A percentile compares a stretch with the other conserved stretches of the same genome.
These are phyloP conservation scores for Bothrops jararaca DNA, from an alignment of 2,113 vertebrate genomes.

Conservation along the genomic window DNA sequence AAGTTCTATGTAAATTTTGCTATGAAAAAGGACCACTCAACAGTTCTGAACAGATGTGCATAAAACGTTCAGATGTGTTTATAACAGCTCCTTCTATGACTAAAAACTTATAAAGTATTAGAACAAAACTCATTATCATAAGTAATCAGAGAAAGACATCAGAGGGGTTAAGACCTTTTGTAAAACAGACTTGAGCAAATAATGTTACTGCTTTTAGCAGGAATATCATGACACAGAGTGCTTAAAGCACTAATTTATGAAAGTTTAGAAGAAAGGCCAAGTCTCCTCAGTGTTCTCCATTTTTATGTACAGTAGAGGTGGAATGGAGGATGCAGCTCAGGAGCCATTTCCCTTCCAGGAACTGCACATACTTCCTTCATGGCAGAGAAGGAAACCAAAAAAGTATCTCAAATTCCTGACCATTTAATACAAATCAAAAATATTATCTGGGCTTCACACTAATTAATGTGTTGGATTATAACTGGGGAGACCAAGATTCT, in stretches of 20 bases:
- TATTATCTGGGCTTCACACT: background rate
- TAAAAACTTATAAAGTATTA: background rate
- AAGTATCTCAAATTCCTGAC: background rate
- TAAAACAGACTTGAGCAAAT: background rate
- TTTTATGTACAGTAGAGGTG: background rate
- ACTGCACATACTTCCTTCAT: background rate
- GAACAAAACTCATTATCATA: background rate
- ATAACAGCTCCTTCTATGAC: background rate
- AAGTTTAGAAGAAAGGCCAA: background rate
- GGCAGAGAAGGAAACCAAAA: background rate
- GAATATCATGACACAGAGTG: background rate
- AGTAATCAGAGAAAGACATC: background rate
- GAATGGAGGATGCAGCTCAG: background rate
- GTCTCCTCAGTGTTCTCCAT: background rate
- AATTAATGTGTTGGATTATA: background rate
- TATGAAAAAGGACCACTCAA: background rate
- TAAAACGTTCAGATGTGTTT: background rate
- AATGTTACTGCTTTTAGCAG: background rate
- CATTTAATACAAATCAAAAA: background rate
- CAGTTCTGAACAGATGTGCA: background rate
- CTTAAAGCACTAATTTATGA: background rate
- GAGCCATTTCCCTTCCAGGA: background rate
- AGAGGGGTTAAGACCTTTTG: background rate
- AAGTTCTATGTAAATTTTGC: background rate
- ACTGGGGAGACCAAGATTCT: background rate